Base-by-base conservation (phyloP, 1,140 invertebrate genomes). In the Camponotus floridanus region DNA sequence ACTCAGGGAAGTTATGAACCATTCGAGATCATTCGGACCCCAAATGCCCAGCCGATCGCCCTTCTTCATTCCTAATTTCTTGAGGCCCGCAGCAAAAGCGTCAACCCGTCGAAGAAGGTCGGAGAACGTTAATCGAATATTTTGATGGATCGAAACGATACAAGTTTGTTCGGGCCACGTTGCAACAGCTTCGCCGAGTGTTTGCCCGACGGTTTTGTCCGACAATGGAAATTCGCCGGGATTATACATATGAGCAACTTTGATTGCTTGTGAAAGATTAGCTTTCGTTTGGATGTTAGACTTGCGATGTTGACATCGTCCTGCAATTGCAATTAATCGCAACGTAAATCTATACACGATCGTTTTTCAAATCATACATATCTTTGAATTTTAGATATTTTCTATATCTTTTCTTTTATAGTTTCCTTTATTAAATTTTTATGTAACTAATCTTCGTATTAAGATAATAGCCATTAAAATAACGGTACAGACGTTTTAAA, bases 41-140 rank as follows among this genome's bases (percentile, higher is more conserved):
- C 98, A 99, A 15, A 99, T 95, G 0, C 97, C 99, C 3, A 99
- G 90, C 8, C 97, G 94, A 92, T 99, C 99, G 0, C 98, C 98
- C 70, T 95, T 96, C 84, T 97, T 92, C 13, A 99, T 92, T 0
- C 98, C 98, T 13, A 99, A 91, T 36, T 96, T 96, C 59, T 97
- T 92, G 0, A 99, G 95, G 1, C 98, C 98, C 18, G 97, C 97
- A 3, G 98, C 98, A 1, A 99, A 91, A 45, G 96, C 96, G 91
- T 99, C 97, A 0, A 96, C 96, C 96, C 97, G 95, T 36, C 95
- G 92, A 6, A 97, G 87, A 0, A 98, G 92, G 76, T 97, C 95
- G 1, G 91, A 91, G 91, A 96, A 98, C 3, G 97, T 97, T 0
- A 97, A 91, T 9, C 95, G 94, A 3, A 96, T 90, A 8, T 96